Evolutionary conservation across 2,113 vertebrate genomes (phyloP).

Genomic region (Prunella himalayana): DNA sequence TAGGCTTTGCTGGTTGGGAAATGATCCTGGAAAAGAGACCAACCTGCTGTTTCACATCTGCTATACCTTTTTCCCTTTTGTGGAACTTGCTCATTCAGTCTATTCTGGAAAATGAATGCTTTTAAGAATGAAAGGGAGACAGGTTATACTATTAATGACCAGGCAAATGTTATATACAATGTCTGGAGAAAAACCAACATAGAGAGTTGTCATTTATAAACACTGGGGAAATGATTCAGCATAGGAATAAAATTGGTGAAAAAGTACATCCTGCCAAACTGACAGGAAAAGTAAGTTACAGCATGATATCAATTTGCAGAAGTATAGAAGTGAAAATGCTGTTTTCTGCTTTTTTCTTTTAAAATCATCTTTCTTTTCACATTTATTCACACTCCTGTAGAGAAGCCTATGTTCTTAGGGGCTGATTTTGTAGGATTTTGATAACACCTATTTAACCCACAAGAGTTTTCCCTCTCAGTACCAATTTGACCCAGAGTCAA

Average conservation of each 20-base stretch:
- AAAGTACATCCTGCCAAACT: conserved; percentile 15
- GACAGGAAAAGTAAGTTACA: neutral
- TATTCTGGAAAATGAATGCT: neutral
- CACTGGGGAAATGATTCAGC: neutral
- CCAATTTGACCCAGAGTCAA: neutral
- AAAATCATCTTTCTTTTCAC: neutral
- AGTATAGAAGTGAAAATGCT: neutral
- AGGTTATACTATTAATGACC: neutral
- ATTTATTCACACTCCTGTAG: neutral
- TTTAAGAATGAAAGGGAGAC: neutral
- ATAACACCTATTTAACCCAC: neutral
- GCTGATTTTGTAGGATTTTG: neutral
- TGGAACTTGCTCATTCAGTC: neutral
- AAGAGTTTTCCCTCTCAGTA: neutral
- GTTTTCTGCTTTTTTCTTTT: neutral
- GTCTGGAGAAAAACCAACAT: neutral
- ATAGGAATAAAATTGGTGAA: neutral
- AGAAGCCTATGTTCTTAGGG: neutral
- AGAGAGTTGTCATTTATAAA: neutral
- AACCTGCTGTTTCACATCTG: neutral
- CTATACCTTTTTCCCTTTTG: neutral
- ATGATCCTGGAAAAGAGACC: neutral
- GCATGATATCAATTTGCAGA: neutral
- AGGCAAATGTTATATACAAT: neutral
- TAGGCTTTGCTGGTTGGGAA: neutral